Percentiles rank a stretch among this genome's conserved stretches.
Conservation (phyloP, 2,113 vertebrate genomes). For the Rhinichthys klamathensis region DNA sequence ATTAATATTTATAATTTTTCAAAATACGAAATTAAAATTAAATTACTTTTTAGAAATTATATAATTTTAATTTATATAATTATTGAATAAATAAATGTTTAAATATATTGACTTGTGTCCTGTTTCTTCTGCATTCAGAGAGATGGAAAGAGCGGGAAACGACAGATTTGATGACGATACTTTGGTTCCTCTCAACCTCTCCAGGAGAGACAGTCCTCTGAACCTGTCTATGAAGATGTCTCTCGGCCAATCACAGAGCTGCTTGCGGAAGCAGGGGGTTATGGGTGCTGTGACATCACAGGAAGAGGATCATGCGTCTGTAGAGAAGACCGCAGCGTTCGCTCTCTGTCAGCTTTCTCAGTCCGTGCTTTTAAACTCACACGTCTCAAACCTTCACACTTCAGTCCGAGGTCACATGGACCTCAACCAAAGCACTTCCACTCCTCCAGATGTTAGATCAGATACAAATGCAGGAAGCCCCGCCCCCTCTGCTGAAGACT, state of each 20-base stretch:
- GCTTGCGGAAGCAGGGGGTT: background rate
- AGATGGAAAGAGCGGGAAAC: constrained; percentile 4
- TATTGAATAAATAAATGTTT: background rate
- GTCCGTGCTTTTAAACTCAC: background rate
- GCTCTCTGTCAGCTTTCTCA: constrained; percentile 92
- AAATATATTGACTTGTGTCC: background rate
- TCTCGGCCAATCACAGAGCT: background rate
- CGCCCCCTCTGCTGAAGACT: background rate
- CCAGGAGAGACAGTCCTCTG: constrained; percentile 82
- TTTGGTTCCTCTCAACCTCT: constrained; percentile 86
- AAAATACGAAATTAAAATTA: background rate
- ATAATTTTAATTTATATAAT: background rate
- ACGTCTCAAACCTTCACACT: too few relatives aligned
- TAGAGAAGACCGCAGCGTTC: constrained; percentile 84
- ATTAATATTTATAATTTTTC: background rate
- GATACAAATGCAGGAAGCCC: background rate
- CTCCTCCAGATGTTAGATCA: background rate
- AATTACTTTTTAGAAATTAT: background rate
- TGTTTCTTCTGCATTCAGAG: constrained; percentile 37
- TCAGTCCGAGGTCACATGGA: background rate
- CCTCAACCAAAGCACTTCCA: too few relatives aligned
- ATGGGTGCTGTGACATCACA: constrained; percentile 17
- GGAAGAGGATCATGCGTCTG: constrained; percentile 75
- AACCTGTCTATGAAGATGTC: constrained; percentile 83
- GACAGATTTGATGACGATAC: constrained; percentile 47